Evolutionary conservation across 1,140 invertebrate species (phyloP).

Genomic region (Fopius arisanus): DNA sequence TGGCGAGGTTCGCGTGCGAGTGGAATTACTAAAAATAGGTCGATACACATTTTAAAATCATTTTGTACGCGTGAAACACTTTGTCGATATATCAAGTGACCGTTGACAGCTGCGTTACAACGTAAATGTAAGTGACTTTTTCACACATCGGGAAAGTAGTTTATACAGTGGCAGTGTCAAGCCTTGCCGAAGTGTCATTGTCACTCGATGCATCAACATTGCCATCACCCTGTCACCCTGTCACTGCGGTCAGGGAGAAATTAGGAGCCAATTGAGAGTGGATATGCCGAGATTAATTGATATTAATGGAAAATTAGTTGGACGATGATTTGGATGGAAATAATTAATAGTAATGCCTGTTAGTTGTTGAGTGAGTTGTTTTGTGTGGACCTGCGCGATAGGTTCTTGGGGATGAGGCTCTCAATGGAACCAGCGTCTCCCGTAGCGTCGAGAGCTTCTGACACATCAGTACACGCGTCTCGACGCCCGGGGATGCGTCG

Average conservation of each 20-base stretch:
- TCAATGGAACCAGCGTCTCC: conserved; percentile 38
- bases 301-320: background rate
- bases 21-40: conserved; percentile 11
- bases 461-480: conserved; percentile 61
- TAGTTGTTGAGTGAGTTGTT: background rate
- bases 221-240: too few relatives aligned
- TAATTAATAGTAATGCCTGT: background rate
- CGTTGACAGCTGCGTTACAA: conserved; percentile 16
- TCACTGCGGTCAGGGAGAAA: too few relatives aligned
- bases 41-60: conserved; percentile 15
- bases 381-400: conserved; percentile 49
- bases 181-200: background rate
- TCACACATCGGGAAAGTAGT: conserved; percentile 1
- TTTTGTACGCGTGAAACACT: background rate
- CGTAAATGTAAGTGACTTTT: background rate
- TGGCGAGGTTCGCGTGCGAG: background rate
- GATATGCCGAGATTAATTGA: background rate
- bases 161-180: background rate
- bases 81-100: conserved; percentile 21
- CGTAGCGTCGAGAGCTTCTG: conserved; percentile 44
- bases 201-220: background rate
- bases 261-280: too few relatives aligned
- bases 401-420: conserved; percentile 34
- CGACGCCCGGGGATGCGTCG: conserved; percentile 60
- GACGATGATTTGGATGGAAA: background rate